These are phyloP conservation scores for Cryptoblepharus egeriae DNA, from an alignment of 2,797 vertebrate genomes.

Conservation along the genomic window DNA sequence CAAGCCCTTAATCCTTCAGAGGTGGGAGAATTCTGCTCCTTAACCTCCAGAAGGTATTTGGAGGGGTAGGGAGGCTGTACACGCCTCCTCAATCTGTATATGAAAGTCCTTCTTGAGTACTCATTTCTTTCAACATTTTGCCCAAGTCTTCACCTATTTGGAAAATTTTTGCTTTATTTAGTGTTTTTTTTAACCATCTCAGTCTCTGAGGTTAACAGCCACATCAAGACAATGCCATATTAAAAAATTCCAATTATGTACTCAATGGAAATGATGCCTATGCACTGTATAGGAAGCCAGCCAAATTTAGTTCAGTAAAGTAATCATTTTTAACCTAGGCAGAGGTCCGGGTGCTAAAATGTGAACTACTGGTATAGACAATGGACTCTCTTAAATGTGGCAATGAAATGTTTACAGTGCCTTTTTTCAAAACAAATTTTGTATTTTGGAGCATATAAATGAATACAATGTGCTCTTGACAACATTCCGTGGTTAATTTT, in stretches of 20 bases:
- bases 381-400: too few relatives aligned
- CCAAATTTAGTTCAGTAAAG: too few relatives aligned
- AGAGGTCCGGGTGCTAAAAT: too few relatives aligned
- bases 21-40: neutral
- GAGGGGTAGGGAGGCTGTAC: too few relatives aligned
- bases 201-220: neutral
- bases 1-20: too few relatives aligned
- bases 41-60: too few relatives aligned
- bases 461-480: neutral
- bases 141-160: neutral
- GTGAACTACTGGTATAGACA: too few relatives aligned
- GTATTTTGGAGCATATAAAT: neutral
- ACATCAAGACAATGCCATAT: neutral
- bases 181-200: neutral
- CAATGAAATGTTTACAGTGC: too few relatives aligned
- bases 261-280: neutral
- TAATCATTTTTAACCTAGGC: too few relatives aligned
- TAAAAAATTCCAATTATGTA: neutral
- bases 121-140: neutral
- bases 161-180: neutral
- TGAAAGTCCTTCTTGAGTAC: neutral
- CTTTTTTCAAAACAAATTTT: neutral
- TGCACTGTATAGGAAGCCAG: too few relatives aligned
- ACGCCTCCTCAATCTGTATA: neutral
- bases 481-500: neutral